These are phyloP conservation scores for Hippocampus kuda DNA, from an alignment of 2,797 vertebrate genomes.

Conservation along the genomic window DNA sequence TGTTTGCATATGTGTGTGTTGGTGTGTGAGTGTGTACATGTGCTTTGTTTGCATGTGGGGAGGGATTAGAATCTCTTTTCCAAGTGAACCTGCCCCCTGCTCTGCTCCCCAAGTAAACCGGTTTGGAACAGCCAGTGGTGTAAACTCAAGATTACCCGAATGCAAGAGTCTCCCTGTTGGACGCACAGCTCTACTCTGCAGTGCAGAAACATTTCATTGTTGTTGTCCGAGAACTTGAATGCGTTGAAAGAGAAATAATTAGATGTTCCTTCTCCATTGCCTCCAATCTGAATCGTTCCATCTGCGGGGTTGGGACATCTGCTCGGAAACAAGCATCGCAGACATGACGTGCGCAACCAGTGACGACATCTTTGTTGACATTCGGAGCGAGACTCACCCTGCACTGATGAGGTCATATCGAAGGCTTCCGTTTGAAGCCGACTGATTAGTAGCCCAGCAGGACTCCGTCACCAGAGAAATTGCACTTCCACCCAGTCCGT, in stretches of 20 bases:
- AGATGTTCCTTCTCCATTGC: conserved; percentile 30
- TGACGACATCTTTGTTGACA: background rate
- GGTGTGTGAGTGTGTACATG: too few species aligned
- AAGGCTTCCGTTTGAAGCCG: conserved; percentile 9
- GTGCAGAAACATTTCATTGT: conserved; percentile 24
- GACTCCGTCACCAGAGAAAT: conserved; percentile 23
- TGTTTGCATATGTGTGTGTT: too few species aligned
- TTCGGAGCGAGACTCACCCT: conserved; percentile 25
- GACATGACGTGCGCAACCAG: background rate
- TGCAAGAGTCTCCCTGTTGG: conserved; percentile 4
- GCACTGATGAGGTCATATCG: conserved; percentile 33
- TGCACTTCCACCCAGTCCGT: conserved; percentile 16
- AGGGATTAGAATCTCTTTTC: too few species aligned
- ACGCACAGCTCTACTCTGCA: conserved; percentile 35
- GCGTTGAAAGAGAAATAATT: conserved; percentile 29
- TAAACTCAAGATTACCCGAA: conserved; percentile 13
- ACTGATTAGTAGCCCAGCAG: conserved; percentile 40
- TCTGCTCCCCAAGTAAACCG: too few species aligned
- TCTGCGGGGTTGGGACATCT: conserved; percentile 40
- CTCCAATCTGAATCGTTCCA: conserved; percentile 8
- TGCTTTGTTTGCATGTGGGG: too few species aligned
- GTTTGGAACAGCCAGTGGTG: too few species aligned
- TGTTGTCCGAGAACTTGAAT: conserved; percentile 28
- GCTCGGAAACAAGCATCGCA: conserved; percentile 9
- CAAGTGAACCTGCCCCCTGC: too few species aligned